Base-by-base conservation (phyloP, 2,888 invertebrate species). In the Drosophila imparisetae region DNA sequence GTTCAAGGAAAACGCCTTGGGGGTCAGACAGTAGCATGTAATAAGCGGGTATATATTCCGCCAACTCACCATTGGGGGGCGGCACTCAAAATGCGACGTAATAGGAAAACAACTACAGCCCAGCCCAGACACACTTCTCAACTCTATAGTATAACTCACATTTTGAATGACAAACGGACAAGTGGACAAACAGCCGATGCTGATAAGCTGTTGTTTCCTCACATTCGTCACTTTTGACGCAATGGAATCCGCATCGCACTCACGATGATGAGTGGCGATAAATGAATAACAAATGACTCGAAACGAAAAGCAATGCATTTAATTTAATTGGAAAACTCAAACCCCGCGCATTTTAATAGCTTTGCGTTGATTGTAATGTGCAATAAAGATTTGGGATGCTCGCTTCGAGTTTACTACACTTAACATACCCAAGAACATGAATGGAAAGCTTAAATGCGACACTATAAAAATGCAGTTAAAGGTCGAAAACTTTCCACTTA, bases 1-100 rank as follows among this genome's bases (percentile, higher is more conserved):
- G 91, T 91, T 91, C 92, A 91, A 88, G 86, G 83, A 5, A 55
- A 89, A 83, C 81, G 78, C 81, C 75, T 80, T 72, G 15, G 6
- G 73, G 70, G 63, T 68, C 73, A 76, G 75, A 57, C 36, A 65
- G 58, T 58, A 54, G 52, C 57, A 69, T 11, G 70, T 49, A 55
- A 48, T 42, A 21, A 4, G 15, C 8, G 15, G 15, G 42, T 53
- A 53, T 27, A 38, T 40, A 50, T 53, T 27, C 62, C 38, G 64
- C 66, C 21, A 73, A 65, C 42, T 58, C 61, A 59, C 52, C 65
- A 66, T 30, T 48, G 49, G 60, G 49, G 71, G 52, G 62, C 49
- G 11, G 15, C 30, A 45, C 3, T 24, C 52, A 53, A 49, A 50
- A 49, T 72, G 75, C 77, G 83, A 66, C 78, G 80, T 72, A 83